Evolutionary conservation across 2,888 invertebrate genomes (phyloP).

Genomic region (Schizaphis graminum): DNA sequence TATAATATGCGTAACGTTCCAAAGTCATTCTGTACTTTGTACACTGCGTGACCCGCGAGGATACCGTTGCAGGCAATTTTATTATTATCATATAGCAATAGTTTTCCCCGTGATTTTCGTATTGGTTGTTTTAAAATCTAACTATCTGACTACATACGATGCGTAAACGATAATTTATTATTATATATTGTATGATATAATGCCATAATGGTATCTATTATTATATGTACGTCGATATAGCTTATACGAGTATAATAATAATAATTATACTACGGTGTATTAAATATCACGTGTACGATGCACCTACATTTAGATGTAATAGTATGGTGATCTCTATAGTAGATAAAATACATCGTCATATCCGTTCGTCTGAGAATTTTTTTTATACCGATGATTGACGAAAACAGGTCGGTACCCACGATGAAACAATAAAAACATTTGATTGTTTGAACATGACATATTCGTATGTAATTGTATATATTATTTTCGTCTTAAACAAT

Average conservation of each 20-base stretch:
- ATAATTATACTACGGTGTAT: neutral
- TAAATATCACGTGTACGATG: neutral
- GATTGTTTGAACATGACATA: slow-evolving; percentile 8
- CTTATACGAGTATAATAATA: neutral
- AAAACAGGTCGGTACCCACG: neutral
- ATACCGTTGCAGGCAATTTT: neutral
- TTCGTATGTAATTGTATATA: neutral
- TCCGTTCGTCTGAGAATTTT: neutral
- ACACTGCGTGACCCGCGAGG: neutral
- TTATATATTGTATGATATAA: too few relatives aligned
- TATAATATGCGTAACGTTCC: neutral
- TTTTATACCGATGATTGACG: neutral
- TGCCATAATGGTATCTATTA: too few relatives aligned
- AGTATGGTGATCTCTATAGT: neutral
- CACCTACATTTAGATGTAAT: neutral
- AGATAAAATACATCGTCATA: neutral
- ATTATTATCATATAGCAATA: neutral
- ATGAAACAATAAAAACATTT: neutral
- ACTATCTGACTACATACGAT: too few relatives aligned
- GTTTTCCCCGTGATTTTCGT: too few relatives aligned
- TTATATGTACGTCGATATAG: neutral
- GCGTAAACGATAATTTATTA: too few relatives aligned
- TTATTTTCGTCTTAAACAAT: neutral
- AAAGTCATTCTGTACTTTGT: too few relatives aligned
- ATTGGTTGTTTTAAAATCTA: too few relatives aligned